Evolutionary conservation across 2,888 invertebrate species (phyloP).

Genomic region (Agrochola lota): DNA sequence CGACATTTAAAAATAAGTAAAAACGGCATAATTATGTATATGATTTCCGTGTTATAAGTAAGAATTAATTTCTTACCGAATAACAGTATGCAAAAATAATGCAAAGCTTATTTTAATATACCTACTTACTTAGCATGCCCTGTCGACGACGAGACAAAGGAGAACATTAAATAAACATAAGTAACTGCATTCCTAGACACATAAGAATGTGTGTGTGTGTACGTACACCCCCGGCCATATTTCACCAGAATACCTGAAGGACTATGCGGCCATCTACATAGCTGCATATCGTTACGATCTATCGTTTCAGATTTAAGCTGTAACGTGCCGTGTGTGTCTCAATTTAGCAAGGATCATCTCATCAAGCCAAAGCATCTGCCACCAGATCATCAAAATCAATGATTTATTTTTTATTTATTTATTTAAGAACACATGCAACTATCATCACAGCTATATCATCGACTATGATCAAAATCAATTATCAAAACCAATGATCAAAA

Average conservation of each 20-base stretch:
- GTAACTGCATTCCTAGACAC: neutral
- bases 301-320: neutral
- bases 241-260: too few relatives aligned
- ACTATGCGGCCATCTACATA: neutral
- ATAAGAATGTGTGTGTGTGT: neutral
- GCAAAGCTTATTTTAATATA: neutral
- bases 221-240: too few relatives aligned
- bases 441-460: too few relatives aligned
- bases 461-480: too few relatives aligned
- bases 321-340: neutral
- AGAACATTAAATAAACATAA: neutral
- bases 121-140: neutral
- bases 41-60: neutral
- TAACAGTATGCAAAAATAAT: neutral
- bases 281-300: neutral
- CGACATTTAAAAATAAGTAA: too few relatives aligned
- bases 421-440: too few relatives aligned
- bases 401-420: too few relatives aligned
- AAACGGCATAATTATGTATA: neutral
- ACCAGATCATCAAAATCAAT: too few relatives aligned
- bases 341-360: neutral
- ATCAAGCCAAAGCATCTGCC: neutral
- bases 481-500: too few relatives aligned
- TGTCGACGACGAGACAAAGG: neutral
- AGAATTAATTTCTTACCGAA: neutral